phyloP scores from a whole-genome alignment of 2,797 vertebrate genomes.

The Loris lydekkerianus region DNA sequence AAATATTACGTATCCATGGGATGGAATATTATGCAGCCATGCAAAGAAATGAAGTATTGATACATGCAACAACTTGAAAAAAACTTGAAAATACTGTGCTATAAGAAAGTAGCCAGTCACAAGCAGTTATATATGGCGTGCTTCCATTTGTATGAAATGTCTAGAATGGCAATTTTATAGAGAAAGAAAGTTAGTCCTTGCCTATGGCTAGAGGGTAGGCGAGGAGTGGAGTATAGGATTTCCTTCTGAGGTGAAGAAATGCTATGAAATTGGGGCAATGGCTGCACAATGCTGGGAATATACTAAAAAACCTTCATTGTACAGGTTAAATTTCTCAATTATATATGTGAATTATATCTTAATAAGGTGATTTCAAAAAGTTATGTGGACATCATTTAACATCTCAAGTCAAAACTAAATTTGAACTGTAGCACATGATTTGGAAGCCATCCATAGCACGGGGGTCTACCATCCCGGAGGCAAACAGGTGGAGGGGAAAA shows the following conservation, averaged over 20 bases:
- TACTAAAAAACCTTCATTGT: not conserved
- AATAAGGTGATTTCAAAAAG: not conserved
- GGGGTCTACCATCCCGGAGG: not conserved
- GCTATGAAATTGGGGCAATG: not conserved
- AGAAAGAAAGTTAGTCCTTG: not conserved
- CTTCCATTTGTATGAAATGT: not conserved
- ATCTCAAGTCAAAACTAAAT: slow-evolving; percentile 38
- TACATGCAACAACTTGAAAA: not conserved
- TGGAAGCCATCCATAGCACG: not conserved
- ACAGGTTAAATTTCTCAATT: not conserved
- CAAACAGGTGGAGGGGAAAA: not conserved
- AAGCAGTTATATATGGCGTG: not conserved
- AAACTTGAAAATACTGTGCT: not conserved
- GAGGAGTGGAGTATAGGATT: not conserved
- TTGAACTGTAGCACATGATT: not conserved
- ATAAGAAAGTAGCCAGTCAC: not conserved
- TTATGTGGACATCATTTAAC: not conserved
- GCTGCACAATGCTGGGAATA: not conserved
- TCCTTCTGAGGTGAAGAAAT: not conserved
- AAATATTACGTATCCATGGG: not conserved
- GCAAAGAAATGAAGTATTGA: not conserved
- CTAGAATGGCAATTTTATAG: not conserved
- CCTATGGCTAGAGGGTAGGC: not conserved
- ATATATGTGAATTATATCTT: not conserved
- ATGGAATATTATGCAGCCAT: not conserved